Base-by-base conservation (phyloP, 1,140 invertebrate species). In the Drosophila ohnishii region DNA sequence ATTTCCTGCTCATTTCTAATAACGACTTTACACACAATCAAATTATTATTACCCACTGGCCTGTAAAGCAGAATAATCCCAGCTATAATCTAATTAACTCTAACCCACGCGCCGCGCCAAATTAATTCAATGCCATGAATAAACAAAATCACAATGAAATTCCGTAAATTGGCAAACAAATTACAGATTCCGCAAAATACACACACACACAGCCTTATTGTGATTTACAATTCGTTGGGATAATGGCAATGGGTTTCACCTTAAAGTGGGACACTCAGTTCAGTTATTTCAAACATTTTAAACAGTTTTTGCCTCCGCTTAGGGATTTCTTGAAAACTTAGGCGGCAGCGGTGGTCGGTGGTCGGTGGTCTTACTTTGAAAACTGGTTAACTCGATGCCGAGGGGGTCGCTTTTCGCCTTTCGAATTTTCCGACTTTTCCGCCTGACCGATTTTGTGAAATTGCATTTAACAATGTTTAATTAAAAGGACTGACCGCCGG, bases 401-500 rank as follows among this genome's bases (percentile, higher is more conserved):
- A 19, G 35, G 51, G 22, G 65, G 50, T 40, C 19, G 65, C 65
- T 48, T 56, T 32, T 40, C 19, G 65, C 65, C 40, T 69, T 32
- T 30, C 65, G 51, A 65, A 79, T 75, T 63, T 42, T 37, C 51
- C 51, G 51, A 37, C 51, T 57, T 83, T 64, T 61, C 65, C 78
- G 69, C 63, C 73, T 78, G 74, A 86, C 47, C 63, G 64, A 71
- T 71, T 86, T 70, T 62, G 19, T 42, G 58, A 78, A 82, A 78
- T 82, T 82, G 69, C 75, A 70, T 78, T 81, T 50, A 63, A 75
- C 42, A 67, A 71, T 66, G 70, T 71, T 85, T 85, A 85, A 85
- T 85, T 85, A 85, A 82, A 76, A 59, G 69, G 53, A 47, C 67
- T 70, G 67, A 48, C 67, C 51, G 51, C 51, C 67, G 35, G 66